Evolutionary conservation across 2,797 vertebrate genomes (phyloP).

Genomic region (Poecile montanus): DNA sequence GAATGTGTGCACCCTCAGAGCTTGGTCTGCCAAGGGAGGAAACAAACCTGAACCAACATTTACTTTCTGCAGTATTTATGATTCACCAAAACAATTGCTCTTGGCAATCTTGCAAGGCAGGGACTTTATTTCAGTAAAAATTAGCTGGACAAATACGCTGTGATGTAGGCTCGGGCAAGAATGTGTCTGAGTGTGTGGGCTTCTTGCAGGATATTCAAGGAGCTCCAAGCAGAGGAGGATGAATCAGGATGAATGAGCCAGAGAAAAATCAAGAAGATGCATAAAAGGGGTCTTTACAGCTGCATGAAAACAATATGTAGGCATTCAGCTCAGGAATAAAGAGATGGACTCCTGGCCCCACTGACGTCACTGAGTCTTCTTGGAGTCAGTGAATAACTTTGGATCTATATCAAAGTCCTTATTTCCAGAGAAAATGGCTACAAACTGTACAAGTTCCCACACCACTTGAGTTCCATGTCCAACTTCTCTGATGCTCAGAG

Average conservation of each 20-base stretch:
- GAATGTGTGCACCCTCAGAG: not conserved
- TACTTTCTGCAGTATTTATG: constrained; percentile 66
- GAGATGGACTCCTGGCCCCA: not conserved
- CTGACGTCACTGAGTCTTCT: constrained; percentile 27
- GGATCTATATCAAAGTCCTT: not conserved
- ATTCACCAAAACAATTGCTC: constrained; percentile 71
- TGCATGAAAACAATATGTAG: constrained; percentile 57
- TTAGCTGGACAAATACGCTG: constrained; percentile 52
- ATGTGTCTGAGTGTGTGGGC: constrained; percentile 52
- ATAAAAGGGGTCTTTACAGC: constrained; percentile 56
- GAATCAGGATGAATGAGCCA: constrained; percentile 56
- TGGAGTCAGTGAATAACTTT: constrained; percentile 33
- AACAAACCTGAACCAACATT: constrained; percentile 61
- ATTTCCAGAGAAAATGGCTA: not conserved
- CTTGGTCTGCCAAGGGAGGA: constrained; percentile 22
- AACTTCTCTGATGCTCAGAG: not conserved
- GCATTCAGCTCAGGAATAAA: constrained; percentile 41
- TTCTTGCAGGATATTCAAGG: constrained; percentile 61
- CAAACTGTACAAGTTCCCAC: not conserved
- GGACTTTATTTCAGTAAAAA: constrained; percentile 47
- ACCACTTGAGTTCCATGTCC: not conserved
- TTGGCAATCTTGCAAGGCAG: constrained; percentile 48
- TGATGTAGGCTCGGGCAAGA: constrained; percentile 28
- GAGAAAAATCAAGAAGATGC: constrained; percentile 50
- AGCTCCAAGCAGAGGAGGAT: constrained; percentile 56